Percentiles rank a stretch among this genome's conserved stretches.
Conservation (phyloP, 2,113 vertebrate genomes). For the Triplophysa rosa region DNA sequence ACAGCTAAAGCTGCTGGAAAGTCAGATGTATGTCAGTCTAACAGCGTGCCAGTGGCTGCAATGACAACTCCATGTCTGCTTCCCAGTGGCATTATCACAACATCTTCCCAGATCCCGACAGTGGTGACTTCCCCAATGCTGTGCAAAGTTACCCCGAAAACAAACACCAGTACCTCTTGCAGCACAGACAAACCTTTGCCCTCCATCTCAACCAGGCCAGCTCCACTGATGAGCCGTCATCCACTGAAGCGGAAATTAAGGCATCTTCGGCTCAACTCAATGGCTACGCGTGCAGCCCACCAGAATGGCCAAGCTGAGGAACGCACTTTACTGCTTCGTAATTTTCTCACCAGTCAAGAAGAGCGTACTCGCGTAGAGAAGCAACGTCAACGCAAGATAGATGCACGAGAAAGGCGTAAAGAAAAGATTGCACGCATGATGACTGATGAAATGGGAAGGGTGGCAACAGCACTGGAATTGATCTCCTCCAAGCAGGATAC, state of each 20-base stretch:
- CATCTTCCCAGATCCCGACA: conserved; percentile 50
- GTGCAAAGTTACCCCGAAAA: conserved; percentile 29
- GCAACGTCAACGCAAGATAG: conserved; percentile 60
- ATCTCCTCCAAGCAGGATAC: conserved; percentile 80
- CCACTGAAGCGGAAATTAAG: conserved; percentile 58
- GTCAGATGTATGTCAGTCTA: conserved; percentile 44
- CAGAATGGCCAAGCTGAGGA: conserved; percentile 59
- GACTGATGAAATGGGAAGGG: conserved; percentile 68
- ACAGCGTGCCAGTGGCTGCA: conserved; percentile 43
- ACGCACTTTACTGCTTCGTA: conserved; percentile 55
- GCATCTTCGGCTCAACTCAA: conserved; percentile 40
- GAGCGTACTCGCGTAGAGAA: conserved; percentile 66
- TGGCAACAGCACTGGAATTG: conserved; percentile 76
- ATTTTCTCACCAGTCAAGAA: conserved; percentile 66
- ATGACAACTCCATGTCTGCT: conserved; percentile 55
- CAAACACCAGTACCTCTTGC: conserved; percentile 41
- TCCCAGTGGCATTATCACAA: conserved; percentile 55
- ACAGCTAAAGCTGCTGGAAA: conserved; percentile 58
- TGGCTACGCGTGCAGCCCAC: conserved; percentile 43
- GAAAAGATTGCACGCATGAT: conserved; percentile 70
- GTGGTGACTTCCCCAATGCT: conserved; percentile 51
- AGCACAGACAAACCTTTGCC: conserved; percentile 53
- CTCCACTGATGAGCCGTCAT: conserved; percentile 50
- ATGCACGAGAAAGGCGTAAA: conserved; percentile 69
- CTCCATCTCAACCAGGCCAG: conserved; percentile 53